Base-by-base conservation (phyloP, 2,888 invertebrate species). In the Volucella zonaria region DNA sequence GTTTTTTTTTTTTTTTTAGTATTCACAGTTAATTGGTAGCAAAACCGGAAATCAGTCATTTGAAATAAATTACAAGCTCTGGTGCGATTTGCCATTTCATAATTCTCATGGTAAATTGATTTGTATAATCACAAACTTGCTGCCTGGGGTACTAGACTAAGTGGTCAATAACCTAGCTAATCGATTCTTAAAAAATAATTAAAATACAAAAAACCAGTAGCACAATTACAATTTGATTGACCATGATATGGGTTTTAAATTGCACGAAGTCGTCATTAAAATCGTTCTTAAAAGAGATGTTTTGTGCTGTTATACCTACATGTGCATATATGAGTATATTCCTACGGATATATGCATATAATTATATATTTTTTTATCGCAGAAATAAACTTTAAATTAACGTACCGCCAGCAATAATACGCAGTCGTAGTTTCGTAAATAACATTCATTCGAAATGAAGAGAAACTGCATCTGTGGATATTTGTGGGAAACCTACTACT, bases 121-220 rank as follows among this genome's bases (percentile, higher is more conserved):
- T 56, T 14, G 58, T 23, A 43, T 71, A 71, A 71, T 64, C 18
- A 31, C 12, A 38, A 11, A 42, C 38, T 18, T 31, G 2, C 10
- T 14, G 12, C 14, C 58, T 31, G 31, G 31, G 23, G 62, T 8
- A 23, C 40, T 66, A 45, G 11, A 45, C 52, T 18, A 12, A 40
- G 14, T 77, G 54, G 73, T 43, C 67, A 67, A 49, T 56, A 79
- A 52, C 73, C 67, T 67, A 12, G n/a, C 31, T 67, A 67, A 79
- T 67, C 45, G 40, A 10, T 52, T 52, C 3, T 15, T 45, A 40
- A 31, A 8, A 14, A 31, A 12, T 43, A 3, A 58, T 67, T 56
- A 56, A 51, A 67, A 43, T 67, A 54, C 43, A 18, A 11, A 4
- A 42, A 6, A 40, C 2, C 10, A 11, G 12, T n/a, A 52, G 68